Evolutionary conservation across 2,797 vertebrate species (phyloP).

Genomic region (Melopsittacus undulatus): DNA sequence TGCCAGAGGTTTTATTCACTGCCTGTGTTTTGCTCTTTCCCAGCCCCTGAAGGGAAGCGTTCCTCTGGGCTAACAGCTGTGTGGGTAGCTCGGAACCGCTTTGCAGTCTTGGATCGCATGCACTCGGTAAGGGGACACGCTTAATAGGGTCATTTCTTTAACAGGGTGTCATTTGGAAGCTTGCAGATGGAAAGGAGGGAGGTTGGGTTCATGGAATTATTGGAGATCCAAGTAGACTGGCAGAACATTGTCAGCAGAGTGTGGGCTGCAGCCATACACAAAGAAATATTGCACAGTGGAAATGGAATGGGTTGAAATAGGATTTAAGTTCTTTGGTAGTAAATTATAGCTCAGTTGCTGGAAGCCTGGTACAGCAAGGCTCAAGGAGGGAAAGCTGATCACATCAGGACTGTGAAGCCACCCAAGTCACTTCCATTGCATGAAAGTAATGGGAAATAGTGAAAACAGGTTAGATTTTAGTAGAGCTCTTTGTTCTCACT

Average conservation of each 20-base stretch:
- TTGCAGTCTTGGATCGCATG: conserved; percentile 96
- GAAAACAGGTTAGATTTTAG: background rate
- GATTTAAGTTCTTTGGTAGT: background rate
- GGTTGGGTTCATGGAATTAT: background rate
- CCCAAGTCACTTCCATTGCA: background rate
- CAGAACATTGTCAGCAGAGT: background rate
- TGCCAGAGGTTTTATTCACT: conserved; percentile 48
- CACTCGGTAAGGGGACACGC: conserved; percentile 86
- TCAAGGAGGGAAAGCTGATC: background rate
- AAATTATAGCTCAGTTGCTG: background rate
- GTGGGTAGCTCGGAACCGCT: conserved; percentile 96
- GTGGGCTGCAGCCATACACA: background rate
- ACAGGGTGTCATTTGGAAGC: background rate
- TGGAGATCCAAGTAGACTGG: background rate
- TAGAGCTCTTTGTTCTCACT: background rate
- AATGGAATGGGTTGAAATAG: background rate
- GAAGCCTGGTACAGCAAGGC: background rate
- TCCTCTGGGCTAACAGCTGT: conserved; percentile 96
- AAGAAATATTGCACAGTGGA: background rate
- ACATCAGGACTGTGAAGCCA: background rate
- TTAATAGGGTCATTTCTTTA: background rate
- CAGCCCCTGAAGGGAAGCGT: conserved; percentile 95
- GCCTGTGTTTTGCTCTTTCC: conserved; percentile 28
- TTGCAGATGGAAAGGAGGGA: background rate
- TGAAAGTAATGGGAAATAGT: background rate